Percentiles rank a stretch among this genome's conserved stretches.
These are phyloP conservation scores for Trogon melanurus DNA, from an alignment of 2,113 vertebrate species.

Conservation along the genomic window DNA sequence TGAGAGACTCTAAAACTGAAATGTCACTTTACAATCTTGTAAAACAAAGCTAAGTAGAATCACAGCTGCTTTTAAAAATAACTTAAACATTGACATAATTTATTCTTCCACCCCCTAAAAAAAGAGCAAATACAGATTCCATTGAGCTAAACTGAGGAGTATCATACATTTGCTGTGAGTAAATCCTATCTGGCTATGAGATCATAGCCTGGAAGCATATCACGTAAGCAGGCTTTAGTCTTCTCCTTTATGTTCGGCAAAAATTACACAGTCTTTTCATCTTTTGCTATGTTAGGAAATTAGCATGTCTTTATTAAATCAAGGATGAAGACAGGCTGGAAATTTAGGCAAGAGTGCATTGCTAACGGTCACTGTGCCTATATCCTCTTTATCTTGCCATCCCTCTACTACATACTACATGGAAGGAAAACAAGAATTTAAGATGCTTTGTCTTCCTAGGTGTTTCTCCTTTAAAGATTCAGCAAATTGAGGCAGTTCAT, in stretches of 20 bases:
- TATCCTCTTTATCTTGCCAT: not conserved
- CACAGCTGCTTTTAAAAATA: not conserved
- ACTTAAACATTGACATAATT: not conserved
- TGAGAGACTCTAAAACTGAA: not conserved
- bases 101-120: not conserved
- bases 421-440: not conserved
- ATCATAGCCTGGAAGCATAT: not conserved
- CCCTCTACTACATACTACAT: not conserved
- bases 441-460: not conserved
- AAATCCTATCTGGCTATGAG: not conserved
- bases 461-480: not conserved
- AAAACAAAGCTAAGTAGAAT: not conserved
- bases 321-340: not conserved
- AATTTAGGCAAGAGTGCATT: not conserved
- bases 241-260: not conserved
- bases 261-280: not conserved
- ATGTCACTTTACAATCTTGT: not conserved
- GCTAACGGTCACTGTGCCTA: not conserved
- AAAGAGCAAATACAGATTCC: not conserved
- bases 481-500: not conserved
- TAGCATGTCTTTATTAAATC: not conserved
- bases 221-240: rapidly evolving
- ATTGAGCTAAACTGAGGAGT: not conserved
- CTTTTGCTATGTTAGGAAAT: not conserved
- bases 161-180: not conserved